phyloP scores from a whole-genome alignment of 2,113 vertebrate species.

The Scatophagus argus region DNA sequence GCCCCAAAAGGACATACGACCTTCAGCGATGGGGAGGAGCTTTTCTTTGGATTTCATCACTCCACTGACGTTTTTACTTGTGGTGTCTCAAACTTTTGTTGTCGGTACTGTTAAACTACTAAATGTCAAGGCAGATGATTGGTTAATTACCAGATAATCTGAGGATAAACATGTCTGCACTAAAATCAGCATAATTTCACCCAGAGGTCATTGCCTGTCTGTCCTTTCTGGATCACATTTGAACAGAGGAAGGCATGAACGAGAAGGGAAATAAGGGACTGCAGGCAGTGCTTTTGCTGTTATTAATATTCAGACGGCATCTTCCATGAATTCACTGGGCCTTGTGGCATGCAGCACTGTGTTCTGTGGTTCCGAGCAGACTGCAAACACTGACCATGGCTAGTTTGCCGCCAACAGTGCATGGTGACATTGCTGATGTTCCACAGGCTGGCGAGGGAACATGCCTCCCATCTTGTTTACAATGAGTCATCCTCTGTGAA shows the following conservation, averaged over 20 bases:
- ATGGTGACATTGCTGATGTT: slow-evolving; percentile 73
- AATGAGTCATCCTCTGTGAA: slow-evolving; percentile 78
- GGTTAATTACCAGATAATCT: slow-evolving; percentile 9
- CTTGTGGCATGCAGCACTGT: slow-evolving; percentile 50
- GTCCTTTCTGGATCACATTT: slow-evolving; percentile 16
- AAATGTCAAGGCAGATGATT: slow-evolving; percentile 24
- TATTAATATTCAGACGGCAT: slow-evolving; percentile 76
- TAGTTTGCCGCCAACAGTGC: slow-evolving; percentile 70
- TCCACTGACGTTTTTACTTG: slow-evolving; percentile 12
- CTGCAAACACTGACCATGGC: slow-evolving; percentile 58
- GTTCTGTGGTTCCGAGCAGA: slow-evolving; percentile 46
- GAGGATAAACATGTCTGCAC: not conserved
- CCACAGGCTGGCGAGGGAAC: slow-evolving; percentile 63
- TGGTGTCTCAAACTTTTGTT: slow-evolving; percentile 9
- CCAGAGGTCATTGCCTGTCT: slow-evolving; percentile 21
- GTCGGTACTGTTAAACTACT: slow-evolving; percentile 18
- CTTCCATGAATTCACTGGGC: slow-evolving; percentile 50
- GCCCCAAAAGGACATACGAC: slow-evolving; percentile 40
- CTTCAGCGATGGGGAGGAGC: slow-evolving; percentile 29
- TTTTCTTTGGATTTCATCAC: slow-evolving; percentile 44
- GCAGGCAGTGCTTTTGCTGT: slow-evolving; percentile 28
- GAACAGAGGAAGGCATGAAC: slow-evolving; percentile 39
- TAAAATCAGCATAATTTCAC: slow-evolving; percentile 36
- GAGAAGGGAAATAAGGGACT: slow-evolving; percentile 48
- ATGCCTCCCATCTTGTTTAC: slow-evolving; percentile 76